Evolutionary conservation across 2,888 invertebrate species (phyloP), one percentile per base, ranked within the genome.

Genomic region (Drosophila neoperkinsi): DNA sequence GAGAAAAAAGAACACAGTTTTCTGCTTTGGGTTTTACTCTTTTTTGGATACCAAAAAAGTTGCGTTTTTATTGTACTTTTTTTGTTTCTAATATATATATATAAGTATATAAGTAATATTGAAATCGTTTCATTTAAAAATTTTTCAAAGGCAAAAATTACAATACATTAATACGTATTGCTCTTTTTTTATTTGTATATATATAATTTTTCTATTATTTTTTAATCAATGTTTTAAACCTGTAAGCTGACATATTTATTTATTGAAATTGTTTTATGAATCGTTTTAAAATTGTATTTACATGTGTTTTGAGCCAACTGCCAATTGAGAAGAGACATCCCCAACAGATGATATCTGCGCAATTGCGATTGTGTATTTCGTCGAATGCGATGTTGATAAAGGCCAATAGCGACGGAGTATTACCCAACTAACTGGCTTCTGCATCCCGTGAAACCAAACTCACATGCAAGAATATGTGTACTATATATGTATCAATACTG

Each of bases 21-120:
- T 6, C 21, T 1, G 36, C 75, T 63, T 73, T 53, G 72, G 66
- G 71, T 82, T 87, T 84, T 84, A 84, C 63, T 76, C 89, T 86
- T 74, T 74, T 77, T 88, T 81, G 89, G 84, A 86, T 89, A 60
- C 87, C 84, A 84, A 84, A 84, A 84, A 84, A 84, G 89, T 86
- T 81, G 76, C 51, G 58, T 71, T 80, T 68, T 84, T 84, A 88
- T 88, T 84, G 79, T 86, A 67, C 86, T 59, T 65, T 79, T 83
- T 50, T 63, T 72, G 33, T 74, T 63, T 82, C 67, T 63, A 82
- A 59, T 70, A 74, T 74, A 74, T 69, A 58, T 73, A 67, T 63
- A 67, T 77, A 71, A 50, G 43, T 70, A 61, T 68, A 72, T 78
- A 67, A 68, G 68, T 74, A 72, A 72, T 88, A 75, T 82, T 84